Evolutionary conservation across 2,888 invertebrate genomes (phyloP).

Genomic region (Onthophagus sagittarius): DNA sequence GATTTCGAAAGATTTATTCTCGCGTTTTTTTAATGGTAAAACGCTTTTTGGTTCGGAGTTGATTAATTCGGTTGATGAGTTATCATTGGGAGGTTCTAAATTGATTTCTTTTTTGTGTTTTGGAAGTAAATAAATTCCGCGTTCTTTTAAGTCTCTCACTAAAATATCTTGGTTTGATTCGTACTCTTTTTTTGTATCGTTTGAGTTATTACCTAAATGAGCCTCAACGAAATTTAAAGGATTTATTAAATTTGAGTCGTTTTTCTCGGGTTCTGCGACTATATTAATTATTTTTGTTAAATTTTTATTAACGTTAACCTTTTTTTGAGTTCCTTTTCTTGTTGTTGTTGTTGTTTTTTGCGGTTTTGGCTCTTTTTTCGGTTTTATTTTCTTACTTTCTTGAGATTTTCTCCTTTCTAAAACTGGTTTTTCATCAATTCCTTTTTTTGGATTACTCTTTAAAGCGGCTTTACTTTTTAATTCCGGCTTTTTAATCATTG

Average conservation of each 20-base stretch:
- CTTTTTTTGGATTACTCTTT: constrained; percentile 16
- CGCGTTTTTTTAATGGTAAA: constrained; percentile 2
- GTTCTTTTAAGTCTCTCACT: constrained; percentile 39
- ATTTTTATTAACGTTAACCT: constrained; percentile 14
- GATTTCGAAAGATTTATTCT: neutral
- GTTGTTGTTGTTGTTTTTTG: neutral
- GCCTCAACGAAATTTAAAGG: constrained; percentile 28
- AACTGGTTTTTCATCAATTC: neutral
- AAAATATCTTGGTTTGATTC: constrained; percentile 25
- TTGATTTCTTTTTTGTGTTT: constrained; percentile 25
- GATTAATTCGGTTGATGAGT: neutral
- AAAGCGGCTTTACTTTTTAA: constrained; percentile 7
- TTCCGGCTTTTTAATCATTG: constrained; percentile 27
- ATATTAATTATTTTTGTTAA: neutral
- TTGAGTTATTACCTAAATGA: constrained; percentile 16
- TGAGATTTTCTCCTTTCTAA: too few species aligned
- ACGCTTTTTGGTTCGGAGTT: neutral
- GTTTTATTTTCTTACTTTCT: neutral
- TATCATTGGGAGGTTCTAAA: neutral
- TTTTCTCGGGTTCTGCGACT: neutral
- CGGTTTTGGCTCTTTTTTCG: neutral
- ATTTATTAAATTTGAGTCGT: constrained; percentile 30
- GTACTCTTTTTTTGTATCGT: neutral
- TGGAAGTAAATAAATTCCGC: constrained; percentile 43
- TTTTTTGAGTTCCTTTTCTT: neutral